phyloP scores from a whole-genome alignment of 2,888 invertebrate genomes.

The Diadegma fenestrale region DNA sequence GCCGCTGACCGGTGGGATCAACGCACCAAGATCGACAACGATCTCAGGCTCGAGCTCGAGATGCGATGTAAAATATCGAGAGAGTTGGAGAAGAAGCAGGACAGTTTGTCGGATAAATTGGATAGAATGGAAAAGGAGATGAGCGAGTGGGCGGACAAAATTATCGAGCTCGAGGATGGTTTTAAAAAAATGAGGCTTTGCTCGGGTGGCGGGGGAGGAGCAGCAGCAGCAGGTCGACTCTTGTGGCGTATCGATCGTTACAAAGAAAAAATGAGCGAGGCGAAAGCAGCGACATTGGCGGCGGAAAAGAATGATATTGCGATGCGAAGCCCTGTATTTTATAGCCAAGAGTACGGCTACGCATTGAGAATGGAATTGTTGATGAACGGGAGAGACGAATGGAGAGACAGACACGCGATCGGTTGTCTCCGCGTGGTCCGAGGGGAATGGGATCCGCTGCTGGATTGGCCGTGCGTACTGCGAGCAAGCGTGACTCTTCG shows the following conservation, averaged over 20 bases:
- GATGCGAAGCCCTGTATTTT: no score
- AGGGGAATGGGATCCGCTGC: slow-evolving; percentile 90
- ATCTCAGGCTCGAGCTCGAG: slow-evolving; percentile 86
- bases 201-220: not conserved
- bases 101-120: slow-evolving; percentile 85
- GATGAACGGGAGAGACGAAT: slow-evolving; percentile 91
- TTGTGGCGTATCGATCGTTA: slow-evolving; percentile 91
- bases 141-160: slow-evolving; percentile 62
- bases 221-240: slow-evolving; percentile 86
- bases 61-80: slow-evolving; percentile 84
- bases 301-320: slow-evolving; percentile 87
- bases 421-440: slow-evolving; percentile 89
- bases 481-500: slow-evolving; percentile 88
- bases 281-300: no score
- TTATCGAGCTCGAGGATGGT: slow-evolving; percentile 59
- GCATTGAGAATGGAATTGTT: slow-evolving; percentile 90
- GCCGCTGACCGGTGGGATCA: slow-evolving; percentile 83
- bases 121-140: slow-evolving; percentile 85
- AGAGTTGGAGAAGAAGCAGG: slow-evolving; percentile 85
- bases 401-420: slow-evolving; percentile 91
- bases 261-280: slow-evolving; percentile 88
- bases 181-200: slow-evolving; percentile 65
- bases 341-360: slow-evolving; percentile 91
- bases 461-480: slow-evolving; percentile 91
- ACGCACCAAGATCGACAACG: slow-evolving; percentile 82